Base-by-base conservation (phyloP, 1,140 invertebrate species). In the Tetramorium parvispinum region DNA sequence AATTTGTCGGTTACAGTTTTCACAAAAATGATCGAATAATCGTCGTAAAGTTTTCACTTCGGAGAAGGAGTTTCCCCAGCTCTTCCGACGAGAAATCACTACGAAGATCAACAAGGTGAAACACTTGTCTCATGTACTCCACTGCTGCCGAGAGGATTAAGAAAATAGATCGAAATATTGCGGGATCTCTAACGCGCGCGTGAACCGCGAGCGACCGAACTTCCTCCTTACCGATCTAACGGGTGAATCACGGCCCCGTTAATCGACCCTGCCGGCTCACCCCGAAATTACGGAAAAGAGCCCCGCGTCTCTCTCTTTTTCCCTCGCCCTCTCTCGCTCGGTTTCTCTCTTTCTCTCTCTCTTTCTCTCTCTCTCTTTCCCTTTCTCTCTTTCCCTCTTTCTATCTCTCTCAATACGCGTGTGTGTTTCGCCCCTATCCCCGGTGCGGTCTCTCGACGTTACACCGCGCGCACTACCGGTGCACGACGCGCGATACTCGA, bases 371-470 rank as follows among this genome's bases (percentile, higher is more conserved):
- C 18, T 46, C 68, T 63, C 37, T 66, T 51, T 57, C 49, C 59
- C 73, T n/a, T 40, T 82, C 32, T 27, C 55, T 70, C 18, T 82
- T 18, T 55, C 46, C 68, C 68, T 70, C 78, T 57, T 13, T 73
- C 37, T 61, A 63, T 66, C 61, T 63, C 43, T 82, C 68, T 71
- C 57, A 51, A 27, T 65, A 4, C 40, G n/a, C 76, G 73, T 32
- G 87, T 79, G 82, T 71, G 81, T 88, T 89, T 89, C 66, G 65
- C 87, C 83, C 78, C 79, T 85, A 89, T 87, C 81, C 87, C 86
- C 83, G 89, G 83, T 81, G 77, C 77, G 77, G 53, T 86, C 77
- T 86, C 77, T 70, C 76, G 77, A 43, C 85, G 79, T 83, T 83
- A 83, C 68, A 83, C 53, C 66, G 79, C 79, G 79, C 79, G n/a